Conservation (phyloP, 1,140 invertebrate genomes). For the Dreissena rostriformis region DNA sequence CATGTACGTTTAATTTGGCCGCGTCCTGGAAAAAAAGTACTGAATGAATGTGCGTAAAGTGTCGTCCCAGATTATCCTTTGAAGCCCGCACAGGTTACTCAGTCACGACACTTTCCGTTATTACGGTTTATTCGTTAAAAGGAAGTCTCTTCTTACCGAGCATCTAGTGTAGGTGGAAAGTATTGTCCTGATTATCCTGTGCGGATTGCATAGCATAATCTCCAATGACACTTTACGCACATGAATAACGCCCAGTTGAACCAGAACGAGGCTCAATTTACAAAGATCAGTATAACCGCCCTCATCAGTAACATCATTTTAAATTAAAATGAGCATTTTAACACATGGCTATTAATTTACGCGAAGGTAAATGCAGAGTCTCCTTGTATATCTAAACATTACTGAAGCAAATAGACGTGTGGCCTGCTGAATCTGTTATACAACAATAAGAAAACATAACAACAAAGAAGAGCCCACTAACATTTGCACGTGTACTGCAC, state of each 20-base stretch:
- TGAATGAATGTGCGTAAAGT: background rate
- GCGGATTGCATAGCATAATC: no score
- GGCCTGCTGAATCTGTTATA: background rate
- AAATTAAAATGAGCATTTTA: background rate
- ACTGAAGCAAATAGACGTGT: background rate
- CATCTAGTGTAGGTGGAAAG: no score
- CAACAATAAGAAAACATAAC: background rate
- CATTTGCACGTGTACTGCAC: conserved; percentile 89
- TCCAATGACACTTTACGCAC: no score
- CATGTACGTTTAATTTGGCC: background rate
- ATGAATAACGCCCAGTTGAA: no score
- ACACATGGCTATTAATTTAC: background rate
- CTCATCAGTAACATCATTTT: no score
- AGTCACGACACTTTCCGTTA: background rate
- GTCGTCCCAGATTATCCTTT: no score
- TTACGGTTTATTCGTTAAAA: background rate
- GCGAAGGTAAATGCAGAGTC: background rate
- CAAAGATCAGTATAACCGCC: no score
- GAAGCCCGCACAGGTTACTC: background rate
- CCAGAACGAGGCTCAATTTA: no score
- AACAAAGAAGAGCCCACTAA: conserved; percentile 56
- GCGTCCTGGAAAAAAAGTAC: background rate
- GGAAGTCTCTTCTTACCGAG: no score
- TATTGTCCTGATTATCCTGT: no score
- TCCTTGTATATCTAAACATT: background rate